A percentile compares a stretch with the other conserved stretches of the same genome.
Evolutionary conservation across 1,140 invertebrate genomes (phyloP).

Genomic region (Dufourea novaeangliae): DNA sequence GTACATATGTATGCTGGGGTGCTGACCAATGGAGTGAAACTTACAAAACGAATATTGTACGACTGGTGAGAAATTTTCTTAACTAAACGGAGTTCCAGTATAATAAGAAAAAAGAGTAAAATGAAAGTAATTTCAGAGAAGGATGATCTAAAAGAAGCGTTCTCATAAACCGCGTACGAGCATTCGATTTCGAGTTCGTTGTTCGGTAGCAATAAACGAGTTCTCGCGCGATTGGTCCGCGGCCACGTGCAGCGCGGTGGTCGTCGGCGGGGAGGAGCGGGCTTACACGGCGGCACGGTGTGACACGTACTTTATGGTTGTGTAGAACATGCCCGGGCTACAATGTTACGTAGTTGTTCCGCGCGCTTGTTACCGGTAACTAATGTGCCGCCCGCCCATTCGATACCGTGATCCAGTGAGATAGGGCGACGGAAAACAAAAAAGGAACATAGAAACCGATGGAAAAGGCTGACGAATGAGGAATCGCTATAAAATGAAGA

Average conservation of each 20-base stretch:
- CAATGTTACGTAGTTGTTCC: constrained; percentile 74
- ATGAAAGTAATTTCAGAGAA: not conserved
- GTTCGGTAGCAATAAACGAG: constrained; percentile 57
- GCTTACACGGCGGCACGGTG: constrained; percentile 52
- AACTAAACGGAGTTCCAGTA: no score
- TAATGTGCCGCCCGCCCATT: constrained; percentile 71
- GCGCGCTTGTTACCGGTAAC: constrained; percentile 73
- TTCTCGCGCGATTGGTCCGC: constrained; percentile 44
- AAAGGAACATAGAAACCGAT: not conserved
- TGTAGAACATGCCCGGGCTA: constrained; percentile 71
- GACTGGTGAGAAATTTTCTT: no score
- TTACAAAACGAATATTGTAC: no score
- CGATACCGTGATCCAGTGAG: constrained; percentile 63
- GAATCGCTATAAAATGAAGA: no score
- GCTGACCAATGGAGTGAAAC: no score
- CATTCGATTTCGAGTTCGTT: not conserved
- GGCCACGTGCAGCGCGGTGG: constrained; percentile 19
- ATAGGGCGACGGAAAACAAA: constrained; percentile 34
- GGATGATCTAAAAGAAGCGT: not conserved
- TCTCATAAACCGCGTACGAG: not conserved
- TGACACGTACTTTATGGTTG: constrained; percentile 76
- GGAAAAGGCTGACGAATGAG: constrained; percentile 28
- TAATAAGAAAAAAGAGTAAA: no score
- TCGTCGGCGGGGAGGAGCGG: not conserved
- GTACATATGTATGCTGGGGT: no score